phyloP scores from a whole-genome alignment of 2,113 vertebrate genomes.

The Saccopteryx leptura region DNA sequence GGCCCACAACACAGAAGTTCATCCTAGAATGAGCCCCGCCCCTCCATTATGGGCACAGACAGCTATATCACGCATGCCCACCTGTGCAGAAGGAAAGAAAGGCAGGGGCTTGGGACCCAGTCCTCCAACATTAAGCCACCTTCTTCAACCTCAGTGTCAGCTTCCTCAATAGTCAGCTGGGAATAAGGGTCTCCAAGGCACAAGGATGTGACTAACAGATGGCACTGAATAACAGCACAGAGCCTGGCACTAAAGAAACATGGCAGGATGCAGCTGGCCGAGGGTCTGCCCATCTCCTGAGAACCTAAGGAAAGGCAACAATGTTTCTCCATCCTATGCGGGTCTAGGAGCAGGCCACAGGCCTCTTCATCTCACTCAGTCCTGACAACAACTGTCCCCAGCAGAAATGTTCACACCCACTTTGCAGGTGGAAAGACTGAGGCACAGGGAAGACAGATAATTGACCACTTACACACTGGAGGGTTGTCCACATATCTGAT shows the following conservation, averaged over 20 bases:
- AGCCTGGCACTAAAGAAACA: neutral
- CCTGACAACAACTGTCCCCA: no score
- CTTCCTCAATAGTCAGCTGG: neutral
- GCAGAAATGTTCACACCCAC: no score
- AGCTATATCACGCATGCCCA: accelerated
- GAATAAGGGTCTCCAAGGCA: neutral
- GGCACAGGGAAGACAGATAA: neutral
- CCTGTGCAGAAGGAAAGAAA: accelerated
- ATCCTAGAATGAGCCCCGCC: accelerated
- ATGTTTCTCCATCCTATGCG: accelerated
- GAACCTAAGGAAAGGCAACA: neutral
- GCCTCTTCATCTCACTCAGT: neutral
- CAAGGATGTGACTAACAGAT: accelerated
- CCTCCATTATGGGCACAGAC: no score
- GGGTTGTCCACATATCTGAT: neutral
- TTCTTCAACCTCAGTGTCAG: neutral
- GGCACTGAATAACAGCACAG: accelerated
- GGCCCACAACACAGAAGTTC: no score
- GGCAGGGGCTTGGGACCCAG: neutral
- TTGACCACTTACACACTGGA: accelerated
- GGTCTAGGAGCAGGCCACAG: neutral
- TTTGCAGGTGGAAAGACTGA: neutral
- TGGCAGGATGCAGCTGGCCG: accelerated
- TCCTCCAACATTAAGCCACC: neutral
- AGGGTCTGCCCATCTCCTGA: accelerated